Percentiles rank a stretch among this genome's conserved stretches.
phyloP scores from a whole-genome alignment of 2,888 invertebrate genomes.

The Thumatha senex region DNA sequence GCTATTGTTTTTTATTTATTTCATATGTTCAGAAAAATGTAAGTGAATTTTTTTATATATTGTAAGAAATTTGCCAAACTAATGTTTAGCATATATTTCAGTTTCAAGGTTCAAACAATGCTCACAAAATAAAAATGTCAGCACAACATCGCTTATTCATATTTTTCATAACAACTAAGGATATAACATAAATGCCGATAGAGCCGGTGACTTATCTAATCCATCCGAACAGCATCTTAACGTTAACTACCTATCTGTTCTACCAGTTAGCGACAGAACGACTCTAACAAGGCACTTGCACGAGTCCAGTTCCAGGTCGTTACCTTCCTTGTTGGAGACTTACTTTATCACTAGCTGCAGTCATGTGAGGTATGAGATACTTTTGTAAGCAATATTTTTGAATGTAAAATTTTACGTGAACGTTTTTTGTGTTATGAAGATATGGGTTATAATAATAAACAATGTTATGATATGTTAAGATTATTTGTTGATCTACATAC shows the following conservation, averaged over 20 bases:
- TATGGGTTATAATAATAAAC: neutral
- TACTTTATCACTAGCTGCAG: slow-evolving; percentile 19
- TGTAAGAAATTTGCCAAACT: too few species aligned
- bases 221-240: slow-evolving; percentile 20
- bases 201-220: slow-evolving; percentile 22
- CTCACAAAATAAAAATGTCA: too few species aligned
- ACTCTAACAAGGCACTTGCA: slow-evolving; percentile 47
- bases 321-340: slow-evolving; percentile 37
- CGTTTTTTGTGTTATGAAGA: neutral
- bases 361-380: slow-evolving; percentile 13
- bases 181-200: slow-evolving; percentile 19
- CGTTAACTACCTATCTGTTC: slow-evolving; percentile 40
- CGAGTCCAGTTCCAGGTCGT: slow-evolving; percentile 40
- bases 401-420: slow-evolving; percentile 1
- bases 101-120: too few species aligned
- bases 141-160: neutral
- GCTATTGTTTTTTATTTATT: too few species aligned
- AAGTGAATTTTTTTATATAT: too few species aligned
- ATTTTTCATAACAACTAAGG: slow-evolving; percentile 6
- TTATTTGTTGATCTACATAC: neutral
- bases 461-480: neutral
- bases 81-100: too few species aligned
- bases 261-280: slow-evolving; percentile 33
- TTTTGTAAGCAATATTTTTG: slow-evolving; percentile 11
- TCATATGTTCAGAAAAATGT: too few species aligned